A percentile compares a stretch with the other conserved stretches of the same genome.
phyloP scores from a whole-genome alignment of 2,113 vertebrate species.

The Dromas ardeola region DNA sequence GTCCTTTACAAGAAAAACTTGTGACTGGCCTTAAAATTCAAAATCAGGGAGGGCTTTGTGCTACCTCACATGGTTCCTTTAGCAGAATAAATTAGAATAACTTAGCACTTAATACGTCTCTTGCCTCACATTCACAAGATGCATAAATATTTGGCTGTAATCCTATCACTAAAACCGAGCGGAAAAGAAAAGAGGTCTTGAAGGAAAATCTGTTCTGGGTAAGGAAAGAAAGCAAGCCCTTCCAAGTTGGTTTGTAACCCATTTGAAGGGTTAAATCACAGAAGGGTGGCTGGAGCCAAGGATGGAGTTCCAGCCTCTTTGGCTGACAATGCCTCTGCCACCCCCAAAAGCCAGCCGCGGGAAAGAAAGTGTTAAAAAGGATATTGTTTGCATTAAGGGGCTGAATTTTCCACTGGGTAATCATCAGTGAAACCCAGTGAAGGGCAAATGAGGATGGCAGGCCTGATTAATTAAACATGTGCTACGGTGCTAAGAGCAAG shows the following conservation, averaged over 20 bases:
- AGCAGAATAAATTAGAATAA: conserved; percentile 64
- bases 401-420: conserved; percentile 72
- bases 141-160: conserved; percentile 58
- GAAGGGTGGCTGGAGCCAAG: background rate
- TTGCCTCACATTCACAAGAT: conserved; percentile 1
- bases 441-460: conserved; percentile 67
- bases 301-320: background rate
- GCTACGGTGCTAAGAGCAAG: conserved; percentile 41
- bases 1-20: background rate
- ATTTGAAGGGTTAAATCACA: background rate
- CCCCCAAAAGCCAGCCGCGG: background rate
- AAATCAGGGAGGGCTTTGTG: conserved; percentile 20
- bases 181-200: background rate
- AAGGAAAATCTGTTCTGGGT: background rate
- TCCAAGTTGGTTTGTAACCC: background rate
- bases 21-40: conserved; percentile 13
- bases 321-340: background rate
- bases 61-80: background rate
- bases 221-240: background rate
- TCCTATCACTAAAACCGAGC: conserved; percentile 23
- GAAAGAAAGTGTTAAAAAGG: conserved; percentile 67
- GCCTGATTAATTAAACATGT: conserved; percentile 79
- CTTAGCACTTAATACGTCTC: conserved; percentile 30
- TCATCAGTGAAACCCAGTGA: conserved; percentile 71
- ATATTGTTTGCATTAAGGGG: conserved; percentile 70